Evolutionary conservation across 2,888 invertebrate species (phyloP).

Genomic region (Tortricodes alternella): DNA sequence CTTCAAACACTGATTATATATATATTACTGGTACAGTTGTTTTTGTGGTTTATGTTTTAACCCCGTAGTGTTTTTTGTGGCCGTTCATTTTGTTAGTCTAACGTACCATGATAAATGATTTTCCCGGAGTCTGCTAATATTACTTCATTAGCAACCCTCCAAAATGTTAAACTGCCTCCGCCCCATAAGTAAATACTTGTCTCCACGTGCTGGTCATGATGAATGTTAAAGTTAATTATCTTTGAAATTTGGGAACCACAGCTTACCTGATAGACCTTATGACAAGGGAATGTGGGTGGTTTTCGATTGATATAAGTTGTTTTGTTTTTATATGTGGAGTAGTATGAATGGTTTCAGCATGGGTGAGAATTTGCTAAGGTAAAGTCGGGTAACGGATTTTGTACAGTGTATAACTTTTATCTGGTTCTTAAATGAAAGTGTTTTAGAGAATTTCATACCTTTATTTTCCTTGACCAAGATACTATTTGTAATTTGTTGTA

Average conservation of each 20-base stretch:
- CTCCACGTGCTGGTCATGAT: conserved; percentile 59
- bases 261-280: neutral
- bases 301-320: neutral
- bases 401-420: too few species aligned
- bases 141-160: conserved; percentile 21
- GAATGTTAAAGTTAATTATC: conserved; percentile 63
- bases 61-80: too few species aligned
- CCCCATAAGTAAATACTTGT: conserved; percentile 37
- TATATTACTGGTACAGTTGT: too few species aligned
- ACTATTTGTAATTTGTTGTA: too few species aligned
- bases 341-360: conserved; percentile 40
- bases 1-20: too few species aligned
- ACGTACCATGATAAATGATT: conserved; percentile 1
- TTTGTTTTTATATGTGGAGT: conserved; percentile 33
- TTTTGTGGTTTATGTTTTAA: too few species aligned
- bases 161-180: neutral
- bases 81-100: too few species aligned
- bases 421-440: too few species aligned
- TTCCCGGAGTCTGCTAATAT: conserved; percentile 18
- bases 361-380: conserved; percentile 31
- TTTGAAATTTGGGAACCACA: conserved; percentile 39
- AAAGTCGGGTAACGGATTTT: neutral
- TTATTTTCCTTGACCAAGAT: too few species aligned
- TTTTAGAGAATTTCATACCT: too few species aligned
- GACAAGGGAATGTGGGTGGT: neutral